These are phyloP conservation scores for Chitala chitala DNA, from an alignment of 2,113 vertebrate genomes.

Conservation along the genomic window DNA sequence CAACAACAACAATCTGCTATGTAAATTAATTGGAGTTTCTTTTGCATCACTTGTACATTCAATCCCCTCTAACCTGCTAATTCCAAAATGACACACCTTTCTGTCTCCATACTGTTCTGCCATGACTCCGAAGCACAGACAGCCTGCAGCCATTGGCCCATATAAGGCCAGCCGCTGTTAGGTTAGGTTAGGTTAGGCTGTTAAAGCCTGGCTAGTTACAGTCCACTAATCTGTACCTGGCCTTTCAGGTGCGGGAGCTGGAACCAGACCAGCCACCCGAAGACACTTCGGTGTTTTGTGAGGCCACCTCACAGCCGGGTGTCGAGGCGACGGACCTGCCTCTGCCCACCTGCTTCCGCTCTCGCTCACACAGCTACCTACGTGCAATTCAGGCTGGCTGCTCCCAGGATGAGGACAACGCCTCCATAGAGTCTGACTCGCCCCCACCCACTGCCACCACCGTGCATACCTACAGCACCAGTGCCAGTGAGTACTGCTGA, in stretches of 20 bases:
- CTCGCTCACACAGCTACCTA: conserved; percentile 97
- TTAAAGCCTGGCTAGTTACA: not conserved
- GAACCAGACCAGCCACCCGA: conserved; percentile 70
- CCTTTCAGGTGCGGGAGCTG: conserved; percentile 69
- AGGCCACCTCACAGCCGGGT: conserved; percentile 63
- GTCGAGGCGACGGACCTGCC: conserved; percentile 87
- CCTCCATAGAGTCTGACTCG: conserved; percentile 86
- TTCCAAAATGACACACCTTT: too few relatives aligned
- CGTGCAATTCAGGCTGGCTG: conserved; percentile 96
- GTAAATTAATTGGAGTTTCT: too few relatives aligned
- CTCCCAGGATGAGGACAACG: conserved; percentile 90
- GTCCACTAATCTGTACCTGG: conserved; percentile 43
- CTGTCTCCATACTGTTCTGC: not conserved
- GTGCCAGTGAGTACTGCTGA: conserved; percentile 74
- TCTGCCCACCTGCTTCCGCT: conserved; percentile 91
- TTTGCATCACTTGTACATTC: not conserved
- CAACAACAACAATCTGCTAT: too few relatives aligned
- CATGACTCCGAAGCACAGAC: conserved; percentile 29
- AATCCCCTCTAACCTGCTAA: not conserved
- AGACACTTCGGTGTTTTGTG: conserved; percentile 71
- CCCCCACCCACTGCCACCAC: conserved; percentile 72
- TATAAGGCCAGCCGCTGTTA: not conserved
- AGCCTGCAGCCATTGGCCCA: not conserved
- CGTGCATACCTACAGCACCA: conserved; percentile 75
- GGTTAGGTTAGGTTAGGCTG: too few relatives aligned